Conservation (phyloP, 2,888 invertebrate species). For the Rotaria socialis region DNA sequence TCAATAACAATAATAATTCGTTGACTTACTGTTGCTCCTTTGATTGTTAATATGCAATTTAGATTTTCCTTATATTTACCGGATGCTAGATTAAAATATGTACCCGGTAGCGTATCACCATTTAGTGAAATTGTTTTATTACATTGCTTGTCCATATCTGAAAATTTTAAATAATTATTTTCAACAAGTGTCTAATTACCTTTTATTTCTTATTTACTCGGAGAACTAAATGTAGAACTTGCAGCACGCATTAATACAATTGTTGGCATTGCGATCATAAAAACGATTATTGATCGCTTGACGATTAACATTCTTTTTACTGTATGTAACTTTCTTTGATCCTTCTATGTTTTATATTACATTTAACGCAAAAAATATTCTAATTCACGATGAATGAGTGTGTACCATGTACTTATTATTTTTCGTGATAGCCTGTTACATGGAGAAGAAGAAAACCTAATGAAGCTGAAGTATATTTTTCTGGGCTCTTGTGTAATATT, state of each 20-base stretch:
- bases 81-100: neutral
- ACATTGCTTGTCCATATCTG: neutral
- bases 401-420: neutral
- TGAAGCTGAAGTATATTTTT: no score
- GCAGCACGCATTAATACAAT: neutral
- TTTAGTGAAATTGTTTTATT: neutral
- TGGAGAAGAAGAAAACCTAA: no score
- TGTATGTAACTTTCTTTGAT: neutral
- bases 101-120: neutral
- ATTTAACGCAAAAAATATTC: neutral
- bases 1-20: slow-evolving; percentile 17
- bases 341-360: neutral
- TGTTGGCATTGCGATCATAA: neutral
- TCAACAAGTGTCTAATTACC: neutral
- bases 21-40: neutral
- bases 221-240: neutral
- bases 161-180: neutral
- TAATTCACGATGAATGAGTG: neutral
- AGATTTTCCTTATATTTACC: neutral
- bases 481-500: no score
- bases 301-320: neutral
- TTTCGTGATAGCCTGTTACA: neutral
- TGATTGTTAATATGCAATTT: slow-evolving; percentile 3
- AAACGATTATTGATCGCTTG: neutral
- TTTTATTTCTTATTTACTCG: neutral